Base-by-base conservation (phyloP, 64 coral and sea anemone species). In the Porites lutea region DNA sequence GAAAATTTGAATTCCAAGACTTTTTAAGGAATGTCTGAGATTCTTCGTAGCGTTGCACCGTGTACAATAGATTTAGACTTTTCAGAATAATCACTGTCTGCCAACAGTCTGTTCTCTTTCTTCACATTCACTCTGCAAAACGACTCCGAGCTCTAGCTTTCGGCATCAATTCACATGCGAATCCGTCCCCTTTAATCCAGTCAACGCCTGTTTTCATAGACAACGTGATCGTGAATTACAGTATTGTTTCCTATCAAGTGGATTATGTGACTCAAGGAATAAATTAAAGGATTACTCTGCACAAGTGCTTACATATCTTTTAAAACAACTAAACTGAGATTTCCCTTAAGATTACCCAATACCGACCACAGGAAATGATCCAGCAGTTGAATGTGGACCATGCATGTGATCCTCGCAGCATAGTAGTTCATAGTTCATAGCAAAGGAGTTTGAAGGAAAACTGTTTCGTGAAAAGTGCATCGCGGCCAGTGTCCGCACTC, bases 1-100 rank as follows among this genome's bases (percentile, higher is more conserved):
- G n/a, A 43, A 82, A 65, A 65, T 82, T 2, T 82, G 59, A 82
- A 82, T 83, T 83, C 59, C 79, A 83, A 3, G 37, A 21, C 59
- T 47, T 83, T 83, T 83, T 64, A 78, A 3, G 19, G 75, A 78
- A 54, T 55, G 50, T 22, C 11, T 55, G 19, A 51, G 13, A 78
- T 53, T 55, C 50, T 8, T 20, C 7, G 16, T 78, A 16, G 75
- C 49, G 54, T 6, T 52, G 16, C 57, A 4, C 19, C 13, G 3
- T 19, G 13, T 19, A 48, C 14, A 52, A 76, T 7, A 50, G 49
- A 51, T 78, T 13, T 19, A 47, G 20, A 55, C 22, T 20, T 47
- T 78, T 4, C 20, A 74, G 43, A 74, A 74, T 74, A 74, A 16
- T 14, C 43, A 6, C 23, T 74, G 72, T 74, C 72, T 48, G 44